A percentile compares a stretch with the other conserved stretches of the same genome.
Evolutionary conservation across 2,113 vertebrate species (phyloP).

Genomic region (Actenoides hombroni): DNA sequence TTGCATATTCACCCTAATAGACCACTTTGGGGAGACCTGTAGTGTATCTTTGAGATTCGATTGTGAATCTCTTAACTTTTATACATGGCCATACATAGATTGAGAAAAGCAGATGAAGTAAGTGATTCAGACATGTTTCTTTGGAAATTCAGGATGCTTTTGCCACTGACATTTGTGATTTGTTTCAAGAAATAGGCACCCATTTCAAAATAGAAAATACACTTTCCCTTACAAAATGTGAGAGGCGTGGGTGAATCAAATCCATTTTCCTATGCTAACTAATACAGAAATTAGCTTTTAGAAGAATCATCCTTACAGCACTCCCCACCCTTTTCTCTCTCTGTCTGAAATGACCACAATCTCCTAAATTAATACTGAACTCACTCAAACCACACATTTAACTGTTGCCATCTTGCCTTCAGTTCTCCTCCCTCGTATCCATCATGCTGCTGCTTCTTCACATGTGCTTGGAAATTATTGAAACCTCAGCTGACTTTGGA

Average conservation of each 20-base stretch:
- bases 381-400: constrained; percentile 40
- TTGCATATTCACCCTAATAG: neutral
- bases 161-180: neutral
- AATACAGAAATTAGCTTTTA: constrained; percentile 39
- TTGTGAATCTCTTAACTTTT: neutral
- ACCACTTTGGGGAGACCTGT: neutral
- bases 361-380: constrained; percentile 34
- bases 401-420: neutral
- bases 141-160: neutral
- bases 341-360: constrained; percentile 20
- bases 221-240: neutral
- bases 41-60: neutral
- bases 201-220: neutral
- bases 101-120: neutral
- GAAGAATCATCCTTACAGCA: neutral
- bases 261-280: neutral
- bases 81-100: neutral
- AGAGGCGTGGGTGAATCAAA: neutral
- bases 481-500: neutral
- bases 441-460: neutral
- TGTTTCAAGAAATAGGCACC: neutral
- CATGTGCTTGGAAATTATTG: neutral
- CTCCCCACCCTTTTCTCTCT: neutral
- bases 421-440: neutral
- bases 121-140: neutral